Base-by-base conservation (phyloP, 2,888 invertebrate genomes). In the Helobdella robusta region DNA sequence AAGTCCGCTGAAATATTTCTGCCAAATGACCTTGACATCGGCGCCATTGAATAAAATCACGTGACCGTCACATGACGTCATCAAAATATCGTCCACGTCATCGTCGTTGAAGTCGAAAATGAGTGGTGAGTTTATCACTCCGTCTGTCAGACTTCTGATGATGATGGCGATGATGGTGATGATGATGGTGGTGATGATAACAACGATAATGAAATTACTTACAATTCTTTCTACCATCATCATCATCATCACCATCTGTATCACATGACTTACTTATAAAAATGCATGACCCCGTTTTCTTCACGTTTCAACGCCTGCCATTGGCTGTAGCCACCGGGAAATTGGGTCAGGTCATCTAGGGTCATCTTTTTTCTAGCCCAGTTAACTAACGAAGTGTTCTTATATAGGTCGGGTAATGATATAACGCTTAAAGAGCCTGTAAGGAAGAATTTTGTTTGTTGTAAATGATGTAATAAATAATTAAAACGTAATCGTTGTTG, bases 41-140 rank as follows among this genome's bases (percentile, higher is more conserved):
- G 74, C 70, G 0, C 78, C 78, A 66, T 76, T 70, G 60, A 73
- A 73, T 25, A 76, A 65, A 1, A 71, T 69, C 66, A 77, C 67
- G 2, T 67, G 69, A 2, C 77, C 77, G 66, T 77, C 77, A 70
- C 74, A 77, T 1, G 73, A 70, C 23, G 72, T 70, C 71, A 78
- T 71, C 1, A 78, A 70, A 25, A 79, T 73, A 67, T 78, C 78
- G n/a, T 69, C 67, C 0, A 73, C 70, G 0, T 74, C 76, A 66
- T 79, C 78, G 11, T 70, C 70, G 60, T 73, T 74, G 35, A 75
- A 68, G 67, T 79, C 78, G 5, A 74, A 73, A 11, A 76, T 67
- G 2, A 76, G 73, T 0, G 78, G 77, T 1, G 77, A 75, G 25
- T 54, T 23, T 25, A 58, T 25, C 52, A 62, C 23, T 6, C 30